These are phyloP conservation scores for Linnaemya vulpina DNA, from an alignment of 2,888 invertebrate genomes.

Conservation along the genomic window DNA sequence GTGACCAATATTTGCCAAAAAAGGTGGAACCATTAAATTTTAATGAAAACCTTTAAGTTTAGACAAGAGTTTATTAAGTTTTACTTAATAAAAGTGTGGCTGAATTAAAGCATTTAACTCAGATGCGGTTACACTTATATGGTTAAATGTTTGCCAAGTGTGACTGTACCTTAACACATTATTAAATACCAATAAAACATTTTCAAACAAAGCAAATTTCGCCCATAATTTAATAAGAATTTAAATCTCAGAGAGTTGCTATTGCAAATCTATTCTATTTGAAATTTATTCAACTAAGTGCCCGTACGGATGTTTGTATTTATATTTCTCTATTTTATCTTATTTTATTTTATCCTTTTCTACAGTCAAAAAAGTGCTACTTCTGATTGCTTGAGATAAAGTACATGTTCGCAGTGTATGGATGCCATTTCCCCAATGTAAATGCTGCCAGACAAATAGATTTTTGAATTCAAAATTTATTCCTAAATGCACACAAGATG, in stretches of 20 bases:
- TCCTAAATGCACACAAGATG: constrained; percentile 47
- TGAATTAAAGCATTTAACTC: too few species aligned
- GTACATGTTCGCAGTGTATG: not conserved
- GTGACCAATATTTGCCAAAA: too few species aligned
- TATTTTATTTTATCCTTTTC: not conserved
- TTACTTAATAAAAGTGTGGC: too few species aligned
- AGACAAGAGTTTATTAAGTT: too few species aligned
- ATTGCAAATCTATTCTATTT: not conserved
- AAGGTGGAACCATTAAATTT: too few species aligned
- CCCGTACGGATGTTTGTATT: too few species aligned
- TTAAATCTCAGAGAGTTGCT: not conserved
- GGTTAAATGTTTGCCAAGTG: too few species aligned
- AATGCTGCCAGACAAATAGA: constrained; percentile 40
- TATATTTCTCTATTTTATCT: not conserved
- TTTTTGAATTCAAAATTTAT: constrained; percentile 44
- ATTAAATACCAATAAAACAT: too few species aligned
- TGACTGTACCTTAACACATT: too few species aligned
- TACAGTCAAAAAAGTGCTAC: not conserved
- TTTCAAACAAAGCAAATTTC: too few species aligned
- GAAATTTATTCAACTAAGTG: not conserved
- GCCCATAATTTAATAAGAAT: not conserved
- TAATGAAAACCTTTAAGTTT: too few species aligned
- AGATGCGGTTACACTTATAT: too few species aligned
- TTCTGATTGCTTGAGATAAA: not conserved
- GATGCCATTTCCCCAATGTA: constrained; percentile 53